Evolutionary conservation across 2,888 invertebrate species (phyloP).

Genomic region (Aporophyla lueneburgensis): DNA sequence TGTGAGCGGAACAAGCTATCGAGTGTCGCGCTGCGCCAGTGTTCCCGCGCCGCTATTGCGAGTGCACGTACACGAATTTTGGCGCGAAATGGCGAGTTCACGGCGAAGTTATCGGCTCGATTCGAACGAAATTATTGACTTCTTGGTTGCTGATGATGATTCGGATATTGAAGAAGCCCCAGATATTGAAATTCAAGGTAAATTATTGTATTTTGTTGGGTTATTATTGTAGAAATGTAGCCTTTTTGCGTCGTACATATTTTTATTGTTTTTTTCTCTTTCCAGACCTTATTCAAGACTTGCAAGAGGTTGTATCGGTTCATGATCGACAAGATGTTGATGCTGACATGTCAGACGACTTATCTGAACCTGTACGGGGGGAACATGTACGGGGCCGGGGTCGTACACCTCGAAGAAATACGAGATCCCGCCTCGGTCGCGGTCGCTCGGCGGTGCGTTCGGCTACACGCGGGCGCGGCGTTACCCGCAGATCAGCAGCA

Average conservation of each 20-base stretch:
- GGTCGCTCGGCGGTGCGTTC: too few species aligned
- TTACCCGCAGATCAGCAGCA: too few species aligned
- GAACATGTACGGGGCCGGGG: conserved; percentile 18
- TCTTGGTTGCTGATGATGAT: conserved; percentile 11
- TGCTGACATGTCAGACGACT: conserved; percentile 26
- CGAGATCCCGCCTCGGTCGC: conserved; percentile 9
- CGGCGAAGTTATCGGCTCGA: conserved; percentile 32
- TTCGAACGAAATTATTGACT: conserved; percentile 18
- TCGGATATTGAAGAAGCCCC: conserved; percentile 16
- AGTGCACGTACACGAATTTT: conserved; percentile 25
- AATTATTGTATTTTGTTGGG: conserved; percentile 1
- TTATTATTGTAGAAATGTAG: conserved; percentile 2
- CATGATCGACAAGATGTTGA: conserved; percentile 34
- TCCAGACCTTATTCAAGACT: conserved; percentile 40
- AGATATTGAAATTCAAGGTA: conserved; percentile 12
- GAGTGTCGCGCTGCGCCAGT: conserved; percentile 14
- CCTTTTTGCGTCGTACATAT: background rate
- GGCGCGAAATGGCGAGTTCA: conserved; percentile 37
- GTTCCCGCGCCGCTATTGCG: conserved; percentile 6
- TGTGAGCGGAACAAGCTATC: conserved; percentile 17
- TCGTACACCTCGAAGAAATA: background rate
- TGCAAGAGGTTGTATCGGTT: conserved; percentile 37
- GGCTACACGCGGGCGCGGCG: too few species aligned
- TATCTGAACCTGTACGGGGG: conserved; percentile 12
- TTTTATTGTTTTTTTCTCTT: conserved; percentile 31